Percentiles rank a stretch among this genome's conserved stretches.
phyloP scores from a whole-genome alignment of 2,113 vertebrate genomes.

The Pangasianodon gigas region DNA sequence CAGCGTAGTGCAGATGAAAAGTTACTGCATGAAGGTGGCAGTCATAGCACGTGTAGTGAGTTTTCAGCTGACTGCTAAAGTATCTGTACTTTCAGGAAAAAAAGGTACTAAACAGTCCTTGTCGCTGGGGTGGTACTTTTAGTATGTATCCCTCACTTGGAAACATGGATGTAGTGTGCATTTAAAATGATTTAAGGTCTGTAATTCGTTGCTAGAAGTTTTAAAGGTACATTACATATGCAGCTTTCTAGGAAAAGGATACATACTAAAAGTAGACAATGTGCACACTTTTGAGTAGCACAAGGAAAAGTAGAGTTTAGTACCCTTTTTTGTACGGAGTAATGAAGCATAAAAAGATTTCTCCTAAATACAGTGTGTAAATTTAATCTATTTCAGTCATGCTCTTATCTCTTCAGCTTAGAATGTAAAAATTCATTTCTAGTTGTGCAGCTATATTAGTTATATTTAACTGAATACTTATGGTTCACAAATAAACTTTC shows the following conservation, averaged over 20 bases:
- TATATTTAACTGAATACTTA: not conserved
- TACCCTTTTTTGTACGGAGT: not conserved
- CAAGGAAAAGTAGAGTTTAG: not conserved
- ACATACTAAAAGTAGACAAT: not conserved
- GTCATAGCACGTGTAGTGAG: not conserved
- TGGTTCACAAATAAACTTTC: not conserved
- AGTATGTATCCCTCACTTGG: too few relatives aligned
- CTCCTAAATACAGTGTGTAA: not conserved
- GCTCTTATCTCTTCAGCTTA: not conserved
- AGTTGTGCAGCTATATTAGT: not conserved
- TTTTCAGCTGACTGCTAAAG: not conserved
- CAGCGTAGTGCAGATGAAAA: not conserved
- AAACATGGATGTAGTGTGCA: not conserved
- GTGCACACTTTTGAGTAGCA: not conserved
- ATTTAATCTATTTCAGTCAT: not conserved
- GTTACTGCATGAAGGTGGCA: conserved; percentile 17
- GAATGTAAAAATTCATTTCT: not conserved
- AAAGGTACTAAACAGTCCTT: not conserved
- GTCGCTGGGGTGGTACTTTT: too few relatives aligned
- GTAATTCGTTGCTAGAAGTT: not conserved
- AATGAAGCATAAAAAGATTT: not conserved
- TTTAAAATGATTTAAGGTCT: not conserved
- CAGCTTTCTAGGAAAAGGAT: not conserved
- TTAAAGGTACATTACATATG: not conserved
- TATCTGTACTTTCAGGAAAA: not conserved